A percentile compares a stretch with the other conserved stretches of the same genome.
Evolutionary conservation across 1,140 invertebrate species (phyloP).

Genomic region (Euglossa dilemma): DNA sequence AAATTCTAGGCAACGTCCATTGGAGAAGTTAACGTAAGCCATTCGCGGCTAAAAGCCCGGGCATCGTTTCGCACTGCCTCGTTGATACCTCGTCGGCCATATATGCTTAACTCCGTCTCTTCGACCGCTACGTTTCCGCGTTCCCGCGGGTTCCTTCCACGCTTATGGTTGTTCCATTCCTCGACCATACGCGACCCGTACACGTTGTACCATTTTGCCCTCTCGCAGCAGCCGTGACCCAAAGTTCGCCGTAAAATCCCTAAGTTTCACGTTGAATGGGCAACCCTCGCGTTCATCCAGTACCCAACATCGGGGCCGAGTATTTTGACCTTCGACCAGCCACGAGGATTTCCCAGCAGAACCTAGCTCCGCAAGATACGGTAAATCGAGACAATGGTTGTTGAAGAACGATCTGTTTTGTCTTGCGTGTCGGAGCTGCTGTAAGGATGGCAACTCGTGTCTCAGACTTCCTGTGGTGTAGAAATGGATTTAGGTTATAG

Average conservation of each 20-base stretch:
- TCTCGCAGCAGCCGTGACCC: conserved; percentile 57
- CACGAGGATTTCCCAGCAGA: background rate
- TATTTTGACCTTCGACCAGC: conserved; percentile 15
- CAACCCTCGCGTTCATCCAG: conserved; percentile 32
- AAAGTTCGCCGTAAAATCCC: conserved; percentile 61
- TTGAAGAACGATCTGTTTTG: too few species aligned
- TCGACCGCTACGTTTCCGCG: background rate
- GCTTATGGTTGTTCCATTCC: background rate
- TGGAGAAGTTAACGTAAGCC: conserved; percentile 63
- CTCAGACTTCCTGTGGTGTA: too few species aligned
- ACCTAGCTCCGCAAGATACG: background rate
- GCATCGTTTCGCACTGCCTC: conserved; percentile 33
- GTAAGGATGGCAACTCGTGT: too few species aligned
- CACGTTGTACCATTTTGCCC: conserved; percentile 46
- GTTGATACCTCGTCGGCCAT: background rate
- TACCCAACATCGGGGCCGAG: background rate
- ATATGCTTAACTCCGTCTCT: background rate
- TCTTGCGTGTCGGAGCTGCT: too few species aligned
- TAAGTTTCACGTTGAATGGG: conserved; percentile 43
- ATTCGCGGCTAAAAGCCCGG: conserved; percentile 68
- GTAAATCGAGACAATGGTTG: too few species aligned
- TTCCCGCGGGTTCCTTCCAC: background rate
- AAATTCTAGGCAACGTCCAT: conserved; percentile 52
- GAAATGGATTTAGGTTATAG: too few species aligned
- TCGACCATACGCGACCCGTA: background rate